These are phyloP conservation scores for Epiperipatus broadwayi DNA, from an alignment of 2,888 invertebrate genomes.

Conservation along the genomic window DNA sequence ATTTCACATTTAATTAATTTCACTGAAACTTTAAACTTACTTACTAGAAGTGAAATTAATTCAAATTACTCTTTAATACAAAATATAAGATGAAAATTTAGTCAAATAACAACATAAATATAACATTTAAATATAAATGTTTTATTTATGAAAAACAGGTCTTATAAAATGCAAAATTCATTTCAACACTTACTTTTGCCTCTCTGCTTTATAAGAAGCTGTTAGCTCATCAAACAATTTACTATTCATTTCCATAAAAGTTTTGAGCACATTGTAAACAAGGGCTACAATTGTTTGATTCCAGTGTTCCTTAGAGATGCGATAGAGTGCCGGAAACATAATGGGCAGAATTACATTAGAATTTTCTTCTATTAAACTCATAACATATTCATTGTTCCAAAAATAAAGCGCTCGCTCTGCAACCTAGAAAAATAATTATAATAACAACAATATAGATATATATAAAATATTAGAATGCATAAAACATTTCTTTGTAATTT, in stretches of 20 bases:
- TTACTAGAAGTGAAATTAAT: too few relatives aligned
- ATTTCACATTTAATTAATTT: too few relatives aligned
- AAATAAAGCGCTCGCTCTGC: constrained; percentile 96
- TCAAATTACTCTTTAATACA: too few relatives aligned
- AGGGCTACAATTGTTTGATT: constrained; percentile 98
- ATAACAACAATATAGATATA: constrained; percentile 15
- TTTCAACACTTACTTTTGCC: constrained; percentile 71
- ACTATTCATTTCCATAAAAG: constrained; percentile 99
- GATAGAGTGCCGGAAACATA: constrained; percentile 97
- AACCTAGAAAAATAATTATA: constrained; percentile 43
- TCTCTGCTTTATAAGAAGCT: constrained; percentile 92
- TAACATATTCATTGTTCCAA: constrained; percentile 99
- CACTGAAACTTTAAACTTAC: too few relatives aligned
- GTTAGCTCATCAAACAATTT: constrained; percentile 97
- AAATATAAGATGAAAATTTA: constrained; percentile 9
- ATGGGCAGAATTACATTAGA: constrained; percentile 95
- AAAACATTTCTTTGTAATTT: not conserved
- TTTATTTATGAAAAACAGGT: not conserved
- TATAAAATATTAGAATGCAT: too few relatives aligned
- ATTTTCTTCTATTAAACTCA: constrained; percentile 97
- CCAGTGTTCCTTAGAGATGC: constrained; percentile 99
- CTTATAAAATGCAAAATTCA: not conserved
- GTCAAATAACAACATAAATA: constrained; percentile 1
- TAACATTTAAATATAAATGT: constrained; percentile 4
- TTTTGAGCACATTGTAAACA: constrained; percentile 97